Percentiles rank a stretch among this genome's conserved stretches.
Conservation (phyloP, 2,797 vertebrate species). For the Galaxias olidus region DNA sequence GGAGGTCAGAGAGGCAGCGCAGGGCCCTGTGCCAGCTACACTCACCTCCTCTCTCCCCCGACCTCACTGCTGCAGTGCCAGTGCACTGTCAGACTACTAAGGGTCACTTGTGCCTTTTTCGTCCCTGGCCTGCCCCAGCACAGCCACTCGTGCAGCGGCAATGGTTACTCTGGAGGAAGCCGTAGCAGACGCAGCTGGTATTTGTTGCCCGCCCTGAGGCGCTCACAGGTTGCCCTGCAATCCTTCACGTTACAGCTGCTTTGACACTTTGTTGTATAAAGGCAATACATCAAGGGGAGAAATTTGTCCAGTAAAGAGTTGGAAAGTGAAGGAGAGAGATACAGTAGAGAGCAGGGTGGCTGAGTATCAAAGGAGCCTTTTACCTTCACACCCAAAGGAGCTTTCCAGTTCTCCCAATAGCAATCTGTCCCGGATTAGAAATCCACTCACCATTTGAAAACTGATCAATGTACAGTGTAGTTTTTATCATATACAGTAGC, state of each 20-base stretch:
- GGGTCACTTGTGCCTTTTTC: slow-evolving; percentile 58
- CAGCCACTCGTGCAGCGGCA: slow-evolving; percentile 46
- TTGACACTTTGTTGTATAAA: slow-evolving; percentile 80
- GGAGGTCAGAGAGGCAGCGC: slow-evolving; percentile 48
- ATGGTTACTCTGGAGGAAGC: slow-evolving; percentile 57
- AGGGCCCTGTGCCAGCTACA: slow-evolving; percentile 29
- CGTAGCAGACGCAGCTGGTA: slow-evolving; percentile 63
- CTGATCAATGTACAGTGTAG: too few species aligned
- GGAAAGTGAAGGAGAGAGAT: slow-evolving; percentile 41
- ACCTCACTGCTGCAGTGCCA: slow-evolving; percentile 33
- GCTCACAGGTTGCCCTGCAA: slow-evolving; percentile 63
- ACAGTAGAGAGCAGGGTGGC: slow-evolving; percentile 38
- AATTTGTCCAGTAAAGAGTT: slow-evolving; percentile 60
- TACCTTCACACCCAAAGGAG: too few species aligned
- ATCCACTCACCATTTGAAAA: too few species aligned
- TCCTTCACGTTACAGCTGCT: slow-evolving; percentile 72
- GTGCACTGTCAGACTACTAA: slow-evolving; percentile 43
- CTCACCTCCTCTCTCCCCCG: slow-evolving; percentile 7
- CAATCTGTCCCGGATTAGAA: too few species aligned
- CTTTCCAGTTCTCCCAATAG: too few species aligned
- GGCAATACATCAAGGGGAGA: slow-evolving; percentile 75
- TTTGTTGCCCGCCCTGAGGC: slow-evolving; percentile 70
- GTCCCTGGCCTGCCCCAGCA: slow-evolving; percentile 36
- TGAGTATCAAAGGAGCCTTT: slow-evolving; percentile 22
- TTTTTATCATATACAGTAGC: too few species aligned